Conservation (phyloP, 2,113 vertebrate species). For the Macrotis lagotis region DNA sequence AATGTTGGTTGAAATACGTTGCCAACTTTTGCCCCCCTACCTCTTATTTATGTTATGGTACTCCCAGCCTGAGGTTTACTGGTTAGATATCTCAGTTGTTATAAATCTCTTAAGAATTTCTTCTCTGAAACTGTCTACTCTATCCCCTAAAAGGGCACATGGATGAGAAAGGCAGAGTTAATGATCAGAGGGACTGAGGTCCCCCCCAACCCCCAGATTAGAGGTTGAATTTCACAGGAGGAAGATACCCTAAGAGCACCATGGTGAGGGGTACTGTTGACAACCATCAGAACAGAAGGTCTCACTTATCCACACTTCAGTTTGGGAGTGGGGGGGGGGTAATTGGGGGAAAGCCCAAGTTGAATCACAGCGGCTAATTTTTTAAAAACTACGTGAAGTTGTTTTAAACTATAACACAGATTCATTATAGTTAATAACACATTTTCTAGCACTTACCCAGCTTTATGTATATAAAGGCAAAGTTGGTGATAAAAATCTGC, state of each 20-base stretch:
- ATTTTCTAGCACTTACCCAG: background rate
- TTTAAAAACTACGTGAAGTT: background rate
- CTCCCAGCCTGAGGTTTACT: constrained; percentile 60
- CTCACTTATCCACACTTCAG: background rate
- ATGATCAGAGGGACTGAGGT: background rate
- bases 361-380: background rate
- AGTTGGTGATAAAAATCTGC: no score
- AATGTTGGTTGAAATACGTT: constrained; percentile 65
- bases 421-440: constrained; percentile 40
- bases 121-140: background rate
- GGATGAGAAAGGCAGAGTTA: background rate
- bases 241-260: background rate
- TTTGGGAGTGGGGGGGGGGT: background rate
- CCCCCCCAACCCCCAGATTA: background rate
- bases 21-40: constrained; percentile 70
- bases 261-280: background rate
- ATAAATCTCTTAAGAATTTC: constrained; percentile 56
- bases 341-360: background rate
- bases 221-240: constrained; percentile 13
- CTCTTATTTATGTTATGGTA: constrained; percentile 67
- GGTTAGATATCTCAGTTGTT: constrained; percentile 45
- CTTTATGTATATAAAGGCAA: background rate
- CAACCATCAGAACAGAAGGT: background rate
- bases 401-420: background rate
- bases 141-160: background rate